These are phyloP conservation scores for Pollenia griseotomentosa DNA, from an alignment of 2,888 invertebrate species.

Conservation along the genomic window DNA sequence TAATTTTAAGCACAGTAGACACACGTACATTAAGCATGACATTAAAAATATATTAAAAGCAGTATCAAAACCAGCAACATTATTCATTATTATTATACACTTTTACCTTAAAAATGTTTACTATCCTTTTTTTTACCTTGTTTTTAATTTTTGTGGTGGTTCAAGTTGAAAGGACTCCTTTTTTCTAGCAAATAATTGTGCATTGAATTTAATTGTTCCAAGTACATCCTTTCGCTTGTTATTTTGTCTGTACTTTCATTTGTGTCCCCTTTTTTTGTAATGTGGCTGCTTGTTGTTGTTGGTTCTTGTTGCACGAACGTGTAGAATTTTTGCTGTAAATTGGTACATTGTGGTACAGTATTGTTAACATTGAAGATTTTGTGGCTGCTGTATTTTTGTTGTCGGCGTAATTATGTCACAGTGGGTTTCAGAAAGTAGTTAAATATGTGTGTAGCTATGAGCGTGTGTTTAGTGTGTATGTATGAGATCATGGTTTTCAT, in stretches of 20 bases:
- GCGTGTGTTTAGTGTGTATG: not conserved
- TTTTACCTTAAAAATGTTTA: slow-evolving; percentile 44
- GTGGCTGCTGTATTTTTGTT: slow-evolving; percentile 21
- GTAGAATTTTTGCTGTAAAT: not conserved
- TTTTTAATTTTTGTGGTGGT: not conserved
- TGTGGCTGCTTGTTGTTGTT: not conserved
- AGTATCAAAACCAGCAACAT: slow-evolving; percentile 17
- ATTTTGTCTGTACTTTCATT: not conserved
- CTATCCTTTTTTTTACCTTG: slow-evolving; percentile 2
- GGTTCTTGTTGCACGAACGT: not conserved
- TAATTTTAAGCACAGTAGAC: slow-evolving; percentile 11
- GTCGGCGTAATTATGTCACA: slow-evolving; percentile 39
- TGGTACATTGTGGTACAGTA: not conserved
- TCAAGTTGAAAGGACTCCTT: slow-evolving; percentile 12
- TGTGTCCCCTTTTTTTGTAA: not conserved
- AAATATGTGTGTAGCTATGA: not conserved
- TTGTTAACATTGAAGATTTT: slow-evolving; percentile 60
- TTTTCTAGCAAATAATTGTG: slow-evolving; percentile 31
- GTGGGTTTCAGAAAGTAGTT: not conserved
- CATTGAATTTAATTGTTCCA: slow-evolving; percentile 64
- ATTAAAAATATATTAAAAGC: slow-evolving; percentile 26
- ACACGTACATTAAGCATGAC: slow-evolving; percentile 9
- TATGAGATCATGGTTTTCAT: slow-evolving; percentile 54
- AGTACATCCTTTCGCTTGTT: slow-evolving; percentile 61
- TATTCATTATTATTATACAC: slow-evolving; percentile 6